Evolutionary conservation across 2,113 vertebrate genomes (phyloP), one percentile per base, ranked within the genome.

Genomic region (Chaetops frenatus): DNA sequence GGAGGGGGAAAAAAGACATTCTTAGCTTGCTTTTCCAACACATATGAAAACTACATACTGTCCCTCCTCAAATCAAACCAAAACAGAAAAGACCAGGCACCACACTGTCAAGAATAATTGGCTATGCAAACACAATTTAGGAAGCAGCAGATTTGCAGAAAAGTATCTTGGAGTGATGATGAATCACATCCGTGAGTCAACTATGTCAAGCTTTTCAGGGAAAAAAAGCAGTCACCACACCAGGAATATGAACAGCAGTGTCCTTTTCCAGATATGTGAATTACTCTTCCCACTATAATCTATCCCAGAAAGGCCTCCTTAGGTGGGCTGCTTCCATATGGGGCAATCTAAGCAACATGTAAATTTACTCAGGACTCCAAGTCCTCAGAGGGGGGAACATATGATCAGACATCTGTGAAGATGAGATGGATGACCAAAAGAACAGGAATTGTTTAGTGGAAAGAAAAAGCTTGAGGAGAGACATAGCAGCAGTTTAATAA

Each of bases 41-140:
- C 3, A 3, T 57, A 53, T 35, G 33, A 77, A 58, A 86, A 90
- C 35, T 53, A 61, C 19, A 42, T 45, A 54, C 27, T 58, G 7
- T 17, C 11, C 21, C 19, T 27, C n/a, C 8, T 35, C 9, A 69
- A 80, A 61, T 21, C 54, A 92, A 70, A 86, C 22, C n/a, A 72
- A 80, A 92, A 80, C 60, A 64, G 69, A 87, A 73, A 81, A 91
- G 29, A 87, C 12, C 33, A 81, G 91, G 86, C 92, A 94, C 56
- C 77, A 94, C 65, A 91, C 91, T 93, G 92, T 58, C 80, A 88
- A 88, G 88, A 96, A 93, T 88, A 96, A 96, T 33, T 96, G 71
- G 53, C 76, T 90, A 47, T 56, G 54, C 88, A 92, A 94, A 93
- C 51, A 93, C 82, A 83, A 88, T 94, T 86, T 92, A 88, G 72